phyloP scores from a whole-genome alignment of 2,888 invertebrate species.

The Drosophila parthenogenetica region DNA sequence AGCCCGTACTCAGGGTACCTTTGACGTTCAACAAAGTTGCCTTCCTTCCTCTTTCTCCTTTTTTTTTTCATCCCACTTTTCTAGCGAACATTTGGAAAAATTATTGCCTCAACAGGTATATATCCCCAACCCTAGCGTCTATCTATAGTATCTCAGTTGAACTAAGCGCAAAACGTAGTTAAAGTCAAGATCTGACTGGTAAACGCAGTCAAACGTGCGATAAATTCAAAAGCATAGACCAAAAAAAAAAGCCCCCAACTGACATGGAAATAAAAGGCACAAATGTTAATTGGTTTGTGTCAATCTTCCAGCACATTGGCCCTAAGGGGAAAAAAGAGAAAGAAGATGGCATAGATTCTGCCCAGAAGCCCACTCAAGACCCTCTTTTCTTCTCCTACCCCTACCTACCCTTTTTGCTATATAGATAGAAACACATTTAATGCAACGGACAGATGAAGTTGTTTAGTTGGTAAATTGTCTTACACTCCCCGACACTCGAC shows the following conservation, averaged over 20 bases:
- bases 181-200: conserved; percentile 81
- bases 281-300: conserved; percentile 83
- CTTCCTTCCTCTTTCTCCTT: conserved; percentile 32
- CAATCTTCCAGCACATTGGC: conserved; percentile 74
- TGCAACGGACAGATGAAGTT: conserved; percentile 73
- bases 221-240: conserved; percentile 77
- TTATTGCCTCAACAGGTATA: conserved; percentile 36
- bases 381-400: background rate
- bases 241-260: conserved; percentile 49
- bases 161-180: conserved; percentile 81
- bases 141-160: conserved; percentile 29
- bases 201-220: conserved; percentile 83
- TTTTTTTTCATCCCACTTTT: background rate
- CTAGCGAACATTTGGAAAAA: conserved; percentile 51
- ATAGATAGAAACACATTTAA: conserved; percentile 68
- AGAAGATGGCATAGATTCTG: conserved; percentile 23
- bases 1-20: conserved; percentile 49
- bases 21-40: conserved; percentile 76
- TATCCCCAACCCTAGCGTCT: conserved; percentile 8
- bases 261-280: conserved; percentile 79
- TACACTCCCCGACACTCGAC: conserved; percentile 33
- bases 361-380: conserved; percentile 36
- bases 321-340: conserved; percentile 40
- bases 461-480: conserved; percentile 79
- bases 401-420: conserved; percentile 4